These are phyloP conservation scores for Arrhopalites spinosus DNA, from an alignment of 2,888 invertebrate genomes.

Conservation along the genomic window DNA sequence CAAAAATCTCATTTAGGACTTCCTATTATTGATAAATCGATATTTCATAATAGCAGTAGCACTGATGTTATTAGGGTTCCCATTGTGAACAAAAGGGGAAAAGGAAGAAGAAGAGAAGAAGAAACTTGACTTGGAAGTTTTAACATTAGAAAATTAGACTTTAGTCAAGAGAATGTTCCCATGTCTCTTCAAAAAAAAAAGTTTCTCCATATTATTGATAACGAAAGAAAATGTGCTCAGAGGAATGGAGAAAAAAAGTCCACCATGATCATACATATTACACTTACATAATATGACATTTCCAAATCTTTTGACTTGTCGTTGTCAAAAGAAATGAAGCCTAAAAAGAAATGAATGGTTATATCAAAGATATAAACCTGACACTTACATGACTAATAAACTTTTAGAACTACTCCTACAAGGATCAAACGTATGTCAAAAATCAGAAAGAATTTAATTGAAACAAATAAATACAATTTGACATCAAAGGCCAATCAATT, in stretches of 20 bases:
- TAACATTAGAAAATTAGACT: background rate
- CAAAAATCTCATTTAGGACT: slow-evolving; percentile 18
- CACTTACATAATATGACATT: background rate
- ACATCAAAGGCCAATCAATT: no score
- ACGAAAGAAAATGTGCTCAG: background rate
- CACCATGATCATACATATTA: background rate
- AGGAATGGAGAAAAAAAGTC: background rate
- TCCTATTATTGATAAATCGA: slow-evolving; percentile 14
- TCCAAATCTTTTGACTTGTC: background rate
- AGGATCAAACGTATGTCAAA: no score
- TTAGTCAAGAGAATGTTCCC: background rate
- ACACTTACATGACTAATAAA: background rate
- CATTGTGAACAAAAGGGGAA: background rate
- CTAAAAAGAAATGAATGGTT: background rate
- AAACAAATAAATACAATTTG: no score
- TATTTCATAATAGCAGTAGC: slow-evolving; percentile 5
- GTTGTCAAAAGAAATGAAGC: background rate
- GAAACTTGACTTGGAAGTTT: background rate
- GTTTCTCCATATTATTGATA: background rate
- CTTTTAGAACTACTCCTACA: no score
- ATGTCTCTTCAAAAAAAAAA: background rate
- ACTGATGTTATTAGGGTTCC: background rate
- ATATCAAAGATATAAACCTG: background rate
- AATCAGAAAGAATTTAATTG: no score
- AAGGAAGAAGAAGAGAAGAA: background rate